These are phyloP conservation scores for Meleagris gallopavo DNA, from an alignment of 2,113 vertebrate species.

Conservation along the genomic window DNA sequence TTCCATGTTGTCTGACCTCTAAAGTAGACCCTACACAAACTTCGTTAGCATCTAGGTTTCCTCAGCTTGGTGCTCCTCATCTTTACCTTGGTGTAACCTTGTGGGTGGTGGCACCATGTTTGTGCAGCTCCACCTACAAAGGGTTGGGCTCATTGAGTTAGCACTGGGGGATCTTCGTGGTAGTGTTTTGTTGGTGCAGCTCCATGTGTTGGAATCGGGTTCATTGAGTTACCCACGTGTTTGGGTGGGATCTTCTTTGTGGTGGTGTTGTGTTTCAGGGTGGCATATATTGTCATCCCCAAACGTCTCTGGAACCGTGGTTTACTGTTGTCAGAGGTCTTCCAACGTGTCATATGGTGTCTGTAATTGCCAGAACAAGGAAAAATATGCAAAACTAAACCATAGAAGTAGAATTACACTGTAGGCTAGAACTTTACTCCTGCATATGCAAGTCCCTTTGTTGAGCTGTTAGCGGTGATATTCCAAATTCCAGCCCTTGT, in stretches of 20 bases:
- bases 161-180: not conserved
- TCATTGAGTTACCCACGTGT: not conserved
- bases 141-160: not conserved
- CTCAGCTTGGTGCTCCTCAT: not conserved
- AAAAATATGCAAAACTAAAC: not conserved
- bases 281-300: not conserved
- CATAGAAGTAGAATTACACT: not conserved
- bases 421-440: not conserved
- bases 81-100: not conserved
- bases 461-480: rapidly evolving
- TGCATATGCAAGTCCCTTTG: not conserved
- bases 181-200: not conserved
- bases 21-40: rapidly evolving
- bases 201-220: not conserved
- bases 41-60: not conserved
- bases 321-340: not conserved
- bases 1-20: not conserved
- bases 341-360: rapidly evolving
- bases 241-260: not conserved
- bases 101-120: not conserved
- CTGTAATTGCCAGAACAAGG: rapidly evolving
- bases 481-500: rapidly evolving
- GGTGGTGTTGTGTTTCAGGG: rapidly evolving
- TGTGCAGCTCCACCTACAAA: not conserved
- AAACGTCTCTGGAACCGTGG: rapidly evolving